Base-by-base conservation (phyloP, 2,113 vertebrate genomes). In the Pholis gunnellus region DNA sequence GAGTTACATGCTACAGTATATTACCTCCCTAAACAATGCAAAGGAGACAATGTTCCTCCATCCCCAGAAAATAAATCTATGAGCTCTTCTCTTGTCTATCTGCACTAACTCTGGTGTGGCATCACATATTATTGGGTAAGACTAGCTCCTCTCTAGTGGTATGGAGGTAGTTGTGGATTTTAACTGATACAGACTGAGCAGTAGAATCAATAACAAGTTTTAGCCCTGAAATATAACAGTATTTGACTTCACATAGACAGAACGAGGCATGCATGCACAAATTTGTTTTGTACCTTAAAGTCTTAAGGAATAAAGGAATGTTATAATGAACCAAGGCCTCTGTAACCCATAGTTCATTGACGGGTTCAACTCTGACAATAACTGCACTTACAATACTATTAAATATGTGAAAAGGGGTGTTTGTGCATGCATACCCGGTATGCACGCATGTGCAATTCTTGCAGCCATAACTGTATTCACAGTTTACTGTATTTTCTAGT, bases 111-210 rank as follows among this genome's bases (percentile, higher is more conserved):
- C 15, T 83, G n/a, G 25, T 72, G 40, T 59, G 1, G 29, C 38
- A 59, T 57, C 67, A 31, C 25, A 25, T 11, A 65, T 59, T 50
- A 73, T 69, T 78, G 52, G 25, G 6, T 27, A n/a, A 38, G 44
- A 64, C 34, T 46, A 50, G 36, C 67, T 61, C 4, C 6, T 72
- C 14, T 66, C 29, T 71, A 36, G 59, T 65, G 38, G 22, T 59
- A 7, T 27, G 10, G 57, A 73, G 44, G 54, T 9, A 60, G 36
- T 27, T 57, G 10, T 71, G n/a, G 50, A 83, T 78, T 83, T 66
- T 31, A 44, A 60, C 22, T 42, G 9, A 52, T 25, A 68, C 25
- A 27, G 52, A 44, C 18, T 42, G 36, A 56, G 42, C 54, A 31
- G 25, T 31, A 1, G 0, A 60, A 22, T 36, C 50, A 46, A 65